These are phyloP conservation scores for Tetanocera ferruginea DNA, from an alignment of 2,888 invertebrate species.

Conservation along the genomic window DNA sequence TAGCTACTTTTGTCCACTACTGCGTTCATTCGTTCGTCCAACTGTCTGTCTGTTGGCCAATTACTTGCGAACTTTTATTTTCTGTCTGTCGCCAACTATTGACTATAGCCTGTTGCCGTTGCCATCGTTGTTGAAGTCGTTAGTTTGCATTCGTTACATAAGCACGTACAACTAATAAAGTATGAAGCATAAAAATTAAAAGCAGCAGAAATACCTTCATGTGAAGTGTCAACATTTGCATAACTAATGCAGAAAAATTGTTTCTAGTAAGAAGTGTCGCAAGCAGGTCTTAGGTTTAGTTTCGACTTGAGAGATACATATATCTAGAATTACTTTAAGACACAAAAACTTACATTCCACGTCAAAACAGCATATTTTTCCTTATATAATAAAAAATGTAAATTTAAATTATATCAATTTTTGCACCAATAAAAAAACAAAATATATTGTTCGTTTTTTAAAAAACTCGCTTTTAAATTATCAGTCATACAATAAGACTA, in stretches of 20 bases:
- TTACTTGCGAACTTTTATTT: background rate
- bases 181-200: background rate
- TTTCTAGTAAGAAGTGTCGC: background rate
- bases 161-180: background rate
- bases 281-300: background rate
- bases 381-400: no score
- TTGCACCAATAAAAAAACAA: no score
- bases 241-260: slow-evolving; percentile 2
- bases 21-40: background rate
- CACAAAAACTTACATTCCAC: background rate
- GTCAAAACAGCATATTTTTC: background rate
- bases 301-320: background rate
- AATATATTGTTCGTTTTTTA: no score
- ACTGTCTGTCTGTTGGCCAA: background rate
- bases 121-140: background rate
- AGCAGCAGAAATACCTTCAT: background rate
- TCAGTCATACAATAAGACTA: no score
- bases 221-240: slow-evolving; percentile 8
- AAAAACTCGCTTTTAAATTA: no score
- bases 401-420: no score
- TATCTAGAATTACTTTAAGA: background rate
- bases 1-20: background rate
- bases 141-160: background rate
- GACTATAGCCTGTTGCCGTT: background rate
- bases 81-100: slow-evolving; percentile 1